Base-by-base conservation (phyloP, 2,888 invertebrate genomes). In the Drosophila paucipuncta region DNA sequence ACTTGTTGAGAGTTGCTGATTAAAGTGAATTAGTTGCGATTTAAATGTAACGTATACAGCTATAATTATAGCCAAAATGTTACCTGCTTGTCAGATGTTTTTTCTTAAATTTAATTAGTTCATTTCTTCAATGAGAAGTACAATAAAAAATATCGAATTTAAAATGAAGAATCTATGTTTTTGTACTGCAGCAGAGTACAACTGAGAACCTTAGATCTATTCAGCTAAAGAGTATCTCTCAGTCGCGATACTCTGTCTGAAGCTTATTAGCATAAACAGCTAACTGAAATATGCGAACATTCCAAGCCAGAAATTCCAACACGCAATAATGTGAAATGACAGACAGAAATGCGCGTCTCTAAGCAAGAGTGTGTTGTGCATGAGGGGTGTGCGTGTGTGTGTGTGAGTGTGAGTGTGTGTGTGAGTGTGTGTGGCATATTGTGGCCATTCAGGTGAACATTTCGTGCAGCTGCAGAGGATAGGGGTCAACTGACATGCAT, bases 241-340 rank as follows among this genome's bases (percentile, higher is more conserved):
- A 22, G 58, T 58, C 58, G 41, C 1, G 4, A 6, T 30, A 16
- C n/a, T 39, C 31, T 3, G 9, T 0, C 18, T 4, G 5, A 16
- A 16, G 30, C 7, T 39, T 76, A 72, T 76, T 73, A 69, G 76
- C 80, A 76, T 73, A 80, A 70, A 65, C 57, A 64, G 37, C 41
- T 4, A 35, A 47, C 39, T 30, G 61, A 73, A 61, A 39, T 39
- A 62, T 30, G 54, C 25, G 43, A 30, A 18, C 43, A 52, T 67
- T 65, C 62, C 47, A 16, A 47, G 47, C 25, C 16, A 9, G 4
- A 47, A 47, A 47, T 47, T 16, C 47, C 59, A 47, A 52, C 79
- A 73, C 65, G 39, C 35, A 55, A 30, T 52, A 50, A 61, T 53
- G 28, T 22, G 18, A 22, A 41, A 39, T 52, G 63, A 65, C 39